Percentiles rank a stretch among this genome's conserved stretches.
Evolutionary conservation across 2,113 vertebrate species (phyloP).

Genomic region (Addax nasomaculatus): DNA sequence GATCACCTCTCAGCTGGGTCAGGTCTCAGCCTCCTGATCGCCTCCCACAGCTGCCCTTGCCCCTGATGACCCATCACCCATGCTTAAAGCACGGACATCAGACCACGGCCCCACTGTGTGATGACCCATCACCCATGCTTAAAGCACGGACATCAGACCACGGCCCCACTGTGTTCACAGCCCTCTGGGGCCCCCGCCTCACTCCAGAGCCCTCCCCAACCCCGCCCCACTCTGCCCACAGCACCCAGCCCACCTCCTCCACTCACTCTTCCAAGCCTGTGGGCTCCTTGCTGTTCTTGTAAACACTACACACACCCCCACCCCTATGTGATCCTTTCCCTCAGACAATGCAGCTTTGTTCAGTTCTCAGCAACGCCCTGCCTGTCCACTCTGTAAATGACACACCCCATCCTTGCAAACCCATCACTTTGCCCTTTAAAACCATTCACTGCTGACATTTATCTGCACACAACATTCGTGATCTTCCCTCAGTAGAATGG

Average conservation of each 20-base stretch:
- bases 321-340: not conserved
- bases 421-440: not conserved
- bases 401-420: not conserved
- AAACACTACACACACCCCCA: too few species aligned
- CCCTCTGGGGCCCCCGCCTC: not conserved
- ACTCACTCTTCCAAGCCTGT: not conserved
- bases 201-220: not conserved
- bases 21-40: not conserved
- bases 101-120: not conserved
- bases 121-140: not conserved
- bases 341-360: not conserved
- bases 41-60: not conserved
- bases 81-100: not conserved
- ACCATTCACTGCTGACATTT: not conserved
- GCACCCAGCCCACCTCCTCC: not conserved
- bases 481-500: not conserved
- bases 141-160: too few species aligned
- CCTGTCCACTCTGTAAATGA: not conserved
- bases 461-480: too few species aligned
- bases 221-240: not conserved
- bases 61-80: not conserved
- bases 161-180: not conserved
- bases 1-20: not conserved
- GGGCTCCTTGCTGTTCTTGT: not conserved
- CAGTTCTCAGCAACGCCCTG: rapidly evolving